Evolutionary conservation across 2,113 vertebrate genomes (phyloP).

Genomic region (Tylochromis polylepis): DNA sequence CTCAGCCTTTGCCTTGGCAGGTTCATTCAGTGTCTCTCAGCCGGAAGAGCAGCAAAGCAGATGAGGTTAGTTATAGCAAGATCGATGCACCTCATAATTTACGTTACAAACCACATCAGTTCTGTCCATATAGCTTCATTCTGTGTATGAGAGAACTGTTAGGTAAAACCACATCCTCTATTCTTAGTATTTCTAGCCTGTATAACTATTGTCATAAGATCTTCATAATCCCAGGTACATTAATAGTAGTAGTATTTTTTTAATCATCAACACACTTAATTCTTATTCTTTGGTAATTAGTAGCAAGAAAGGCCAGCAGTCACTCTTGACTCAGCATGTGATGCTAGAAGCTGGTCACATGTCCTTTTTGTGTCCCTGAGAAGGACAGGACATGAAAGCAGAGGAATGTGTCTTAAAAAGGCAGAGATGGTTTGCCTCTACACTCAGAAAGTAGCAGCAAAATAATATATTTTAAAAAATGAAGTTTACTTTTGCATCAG

Average conservation of each 20-base stretch:
- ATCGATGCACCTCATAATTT: background rate
- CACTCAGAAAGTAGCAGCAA: background rate
- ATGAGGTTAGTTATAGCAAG: constrained; percentile 65
- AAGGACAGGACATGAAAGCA: background rate
- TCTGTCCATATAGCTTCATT: background rate
- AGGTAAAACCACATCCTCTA: background rate
- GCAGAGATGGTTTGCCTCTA: background rate
- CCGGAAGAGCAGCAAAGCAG: constrained; percentile 75
- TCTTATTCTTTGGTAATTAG: background rate
- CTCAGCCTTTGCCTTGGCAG: constrained; percentile 86
- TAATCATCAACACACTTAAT: background rate
- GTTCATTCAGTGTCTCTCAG: constrained; percentile 80
- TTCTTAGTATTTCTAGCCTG: background rate
- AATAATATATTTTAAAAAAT: background rate
- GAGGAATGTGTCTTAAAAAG: background rate
- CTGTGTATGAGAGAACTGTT: background rate
- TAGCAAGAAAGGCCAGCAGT: background rate
- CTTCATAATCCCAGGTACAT: background rate
- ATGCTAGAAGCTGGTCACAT: background rate
- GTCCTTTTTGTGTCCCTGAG: background rate
- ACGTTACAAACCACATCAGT: background rate
- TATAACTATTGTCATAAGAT: background rate
- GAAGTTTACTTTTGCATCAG: background rate
- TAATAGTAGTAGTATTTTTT: background rate
- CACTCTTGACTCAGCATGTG: constrained; percentile 6